These are phyloP conservation scores for Carassius auratus DNA, from an alignment of 2,113 vertebrate species.

Conservation along the genomic window DNA sequence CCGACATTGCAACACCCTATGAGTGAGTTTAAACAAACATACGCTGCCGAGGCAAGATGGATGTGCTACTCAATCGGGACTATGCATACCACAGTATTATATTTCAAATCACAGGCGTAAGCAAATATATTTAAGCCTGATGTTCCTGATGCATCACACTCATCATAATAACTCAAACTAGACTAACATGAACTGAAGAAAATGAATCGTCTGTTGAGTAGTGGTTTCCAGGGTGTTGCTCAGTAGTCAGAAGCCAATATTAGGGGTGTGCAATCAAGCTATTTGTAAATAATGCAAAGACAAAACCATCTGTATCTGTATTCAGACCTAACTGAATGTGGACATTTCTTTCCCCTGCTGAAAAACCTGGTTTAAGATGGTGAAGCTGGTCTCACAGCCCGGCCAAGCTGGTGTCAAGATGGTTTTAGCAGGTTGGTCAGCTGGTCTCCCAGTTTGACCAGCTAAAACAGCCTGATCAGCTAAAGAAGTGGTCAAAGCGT, in stretches of 20 bases:
- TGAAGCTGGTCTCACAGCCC: too few species aligned
- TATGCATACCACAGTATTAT: background rate
- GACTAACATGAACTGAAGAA: background rate
- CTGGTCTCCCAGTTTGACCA: too few species aligned
- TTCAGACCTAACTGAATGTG: background rate
- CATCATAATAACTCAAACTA: background rate
- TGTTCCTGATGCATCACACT: background rate
- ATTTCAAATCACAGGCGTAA: background rate
- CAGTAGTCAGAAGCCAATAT: background rate
- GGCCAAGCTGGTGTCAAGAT: too few species aligned
- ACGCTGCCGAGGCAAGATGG: conserved; percentile 2
- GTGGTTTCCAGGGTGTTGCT: conserved; percentile 4
- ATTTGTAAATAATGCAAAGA: background rate
- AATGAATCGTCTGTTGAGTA: background rate
- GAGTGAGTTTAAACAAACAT: conserved; percentile 18
- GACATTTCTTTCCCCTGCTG: background rate
- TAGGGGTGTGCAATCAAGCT: background rate
- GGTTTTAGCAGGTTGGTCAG: too few species aligned
- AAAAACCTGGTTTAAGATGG: background rate
- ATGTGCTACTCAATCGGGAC: background rate
- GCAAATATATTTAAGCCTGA: conserved; percentile 6
- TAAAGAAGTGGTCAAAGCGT: background rate
- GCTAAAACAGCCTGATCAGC: background rate
- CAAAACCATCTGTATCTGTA: background rate
- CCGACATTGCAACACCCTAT: conserved; percentile 14